These are phyloP conservation scores for Dioctria rufipes DNA, from an alignment of 2,888 invertebrate species.

Conservation along the genomic window DNA sequence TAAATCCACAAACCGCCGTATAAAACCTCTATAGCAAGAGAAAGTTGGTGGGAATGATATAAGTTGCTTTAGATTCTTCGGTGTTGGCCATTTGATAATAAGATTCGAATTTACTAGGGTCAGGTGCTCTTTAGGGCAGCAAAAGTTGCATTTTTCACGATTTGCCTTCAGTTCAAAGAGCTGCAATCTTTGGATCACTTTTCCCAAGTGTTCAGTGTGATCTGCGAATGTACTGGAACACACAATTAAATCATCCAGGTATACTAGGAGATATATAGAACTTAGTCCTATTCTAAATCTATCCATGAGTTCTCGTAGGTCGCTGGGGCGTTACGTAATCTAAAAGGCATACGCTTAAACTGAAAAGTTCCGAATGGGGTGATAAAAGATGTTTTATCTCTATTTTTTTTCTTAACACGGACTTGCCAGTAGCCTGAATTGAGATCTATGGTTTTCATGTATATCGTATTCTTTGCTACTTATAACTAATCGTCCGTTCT, in stretches of 20 bases:
- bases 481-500: no score
- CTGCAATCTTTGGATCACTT: conserved; percentile 59
- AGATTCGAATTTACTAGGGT: neutral
- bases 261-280: neutral
- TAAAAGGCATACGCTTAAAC: neutral
- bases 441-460: no score
- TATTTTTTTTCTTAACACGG: no score
- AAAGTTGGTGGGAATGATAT: neutral
- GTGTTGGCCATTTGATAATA: neutral
- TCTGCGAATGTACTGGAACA: conserved; percentile 60
- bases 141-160: conserved; percentile 44
- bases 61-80: neutral
- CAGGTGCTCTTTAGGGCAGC: conserved; percentile 25
- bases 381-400: no score
- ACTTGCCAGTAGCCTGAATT: no score
- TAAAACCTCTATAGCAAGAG: conserved; percentile 55
- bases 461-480: no score
- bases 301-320: neutral
- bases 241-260: conserved; percentile 56
- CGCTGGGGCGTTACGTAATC: neutral
- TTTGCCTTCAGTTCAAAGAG: neutral
- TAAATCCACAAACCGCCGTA: conserved; percentile 56
- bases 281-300: neutral
- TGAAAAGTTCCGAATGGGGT: no score
- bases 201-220: conserved; percentile 61